A percentile compares a stretch with the other conserved stretches of the same genome.
Evolutionary conservation across 1,140 invertebrate genomes (phyloP).

Genomic region (honey bee (Apis mellifera)): Amel_HAv3.1 CM009934.2:12368001-12368500

Average conservation of each 20-base stretch:
- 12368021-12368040: neutral
- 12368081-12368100: neutral
- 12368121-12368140: neutral
- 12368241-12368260: neutral
- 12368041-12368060: neutral
- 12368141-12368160: neutral
- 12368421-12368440: neutral
- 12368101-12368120: neutral
- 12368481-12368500: too few species aligned
- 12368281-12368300: neutral
- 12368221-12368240: neutral
- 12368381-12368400: neutral
- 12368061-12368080: neutral
- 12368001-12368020: neutral
- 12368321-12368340: slow-evolving; percentile 3
- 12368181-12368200: neutral
- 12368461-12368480: neutral
- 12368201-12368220: neutral
- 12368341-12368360: neutral
- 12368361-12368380: neutral
- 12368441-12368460: too few species aligned
- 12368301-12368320: neutral
- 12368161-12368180: neutral
- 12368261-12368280: neutral
- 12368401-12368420: neutral